Percentiles rank a stretch among this genome's conserved stretches.
Conservation (phyloP, 1,140 invertebrate species). For the Scylla paramamosain region DNA sequence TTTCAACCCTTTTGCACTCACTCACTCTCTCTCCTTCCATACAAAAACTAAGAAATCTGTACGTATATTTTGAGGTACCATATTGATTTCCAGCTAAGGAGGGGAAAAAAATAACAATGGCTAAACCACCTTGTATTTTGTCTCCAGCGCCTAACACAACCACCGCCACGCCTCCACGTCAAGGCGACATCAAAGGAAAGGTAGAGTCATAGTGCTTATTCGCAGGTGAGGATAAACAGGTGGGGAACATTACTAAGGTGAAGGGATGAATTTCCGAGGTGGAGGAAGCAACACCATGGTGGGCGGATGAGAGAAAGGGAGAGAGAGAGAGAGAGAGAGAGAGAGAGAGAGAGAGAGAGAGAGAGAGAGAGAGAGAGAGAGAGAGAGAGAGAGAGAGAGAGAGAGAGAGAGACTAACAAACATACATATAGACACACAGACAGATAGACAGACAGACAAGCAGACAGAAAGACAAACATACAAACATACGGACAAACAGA, state of each 20-base stretch:
- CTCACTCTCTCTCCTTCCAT: neutral
- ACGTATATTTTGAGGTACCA: neutral
- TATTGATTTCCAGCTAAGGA: neutral
- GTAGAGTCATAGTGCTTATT: neutral
- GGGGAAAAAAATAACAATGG: neutral
- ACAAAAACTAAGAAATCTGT: neutral
- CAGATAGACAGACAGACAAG: too few species aligned
- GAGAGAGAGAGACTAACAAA: slow-evolving; percentile 3
- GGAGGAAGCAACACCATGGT: neutral
- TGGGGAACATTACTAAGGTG: neutral
- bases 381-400: neutral
- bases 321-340: slow-evolving; percentile 20
- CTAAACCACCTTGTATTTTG: neutral
- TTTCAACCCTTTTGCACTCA: too few species aligned
- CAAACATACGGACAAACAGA: too few species aligned
- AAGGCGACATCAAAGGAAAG: neutral
- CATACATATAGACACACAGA: too few species aligned
- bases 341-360: slow-evolving; percentile 7
- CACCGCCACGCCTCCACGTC: neutral
- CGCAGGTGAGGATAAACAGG: neutral
- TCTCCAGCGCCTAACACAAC: neutral
- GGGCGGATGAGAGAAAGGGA: neutral
- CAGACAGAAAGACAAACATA: too few species aligned
- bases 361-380: slow-evolving; percentile 3
- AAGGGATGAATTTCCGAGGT: too few species aligned